Evolutionary conservation across 2,797 vertebrate species (phyloP), one percentile per base, ranked within the genome.

Genomic region (Thaleichthys pacificus): DNA sequence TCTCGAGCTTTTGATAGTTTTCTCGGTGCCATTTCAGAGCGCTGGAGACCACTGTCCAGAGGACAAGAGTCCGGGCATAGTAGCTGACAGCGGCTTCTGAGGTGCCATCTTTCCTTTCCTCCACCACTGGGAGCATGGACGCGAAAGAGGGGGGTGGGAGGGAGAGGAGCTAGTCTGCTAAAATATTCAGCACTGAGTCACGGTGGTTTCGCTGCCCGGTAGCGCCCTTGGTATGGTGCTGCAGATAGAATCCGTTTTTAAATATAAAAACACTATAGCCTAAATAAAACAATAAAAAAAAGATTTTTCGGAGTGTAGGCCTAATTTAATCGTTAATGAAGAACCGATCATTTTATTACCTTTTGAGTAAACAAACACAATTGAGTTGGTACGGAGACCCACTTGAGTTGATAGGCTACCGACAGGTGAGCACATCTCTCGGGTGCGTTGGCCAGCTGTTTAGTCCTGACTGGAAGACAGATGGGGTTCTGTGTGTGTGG

Each of bases 51-150:
- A 84, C 85, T 76, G 85, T 82, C 77, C 73, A 75, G 70, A 57
- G 78, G 72, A 73, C 66, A 62, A 76, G 71, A 57, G 79, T 78
- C 85, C 86, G 82, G 86, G 75, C 68, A 79, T 81, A 80, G 86
- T 24, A 77, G 74, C 78, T 81, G 86, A 79, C 79, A 81, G 87
- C 82, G 73, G 85, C 84, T 80, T 77, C 70, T 70, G 77, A 82
- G 89, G 84, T 87, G 90, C 91, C 93, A 93, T 93, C 85, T 92
- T 92, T 81, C 86, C 82, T 83, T 80, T 70, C 68, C 78, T 84
- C 77, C 79, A 85, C 87, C 88, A 70, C 87, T 85, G 85, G 85
- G 84, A 82, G 77, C 81, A 69, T 78, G 83, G 75, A 80, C 66
- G 56, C 42, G 32, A 60, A 22, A 54, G 30, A 47, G 42, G 42